Conservation (phyloP, 1,140 invertebrate genomes). For the Stenopsyche tienmushanensis region DNA sequence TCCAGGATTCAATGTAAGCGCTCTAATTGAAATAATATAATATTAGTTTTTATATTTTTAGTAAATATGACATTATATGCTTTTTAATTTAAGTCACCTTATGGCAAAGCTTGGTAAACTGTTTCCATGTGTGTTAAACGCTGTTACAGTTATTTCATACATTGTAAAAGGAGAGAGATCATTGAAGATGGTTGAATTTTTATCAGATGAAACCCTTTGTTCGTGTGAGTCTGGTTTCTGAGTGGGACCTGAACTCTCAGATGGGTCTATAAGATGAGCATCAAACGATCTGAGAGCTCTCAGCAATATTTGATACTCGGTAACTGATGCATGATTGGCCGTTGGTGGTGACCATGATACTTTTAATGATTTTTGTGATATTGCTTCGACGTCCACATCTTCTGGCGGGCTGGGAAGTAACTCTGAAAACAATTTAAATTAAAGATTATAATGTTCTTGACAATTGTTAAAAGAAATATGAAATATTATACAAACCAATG, state of each 20-base stretch:
- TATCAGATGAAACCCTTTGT: slow-evolving; percentile 56
- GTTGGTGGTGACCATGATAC: slow-evolving; percentile 68
- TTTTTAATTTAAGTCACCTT: slow-evolving; percentile 44
- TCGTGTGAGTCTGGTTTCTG: slow-evolving; percentile 38
- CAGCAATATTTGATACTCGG: slow-evolving; percentile 69
- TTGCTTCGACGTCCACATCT: slow-evolving; percentile 66
- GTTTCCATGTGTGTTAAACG: slow-evolving; percentile 70
- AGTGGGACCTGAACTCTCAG: slow-evolving; percentile 45
- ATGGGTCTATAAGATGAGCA: slow-evolving; percentile 53
- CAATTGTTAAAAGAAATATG: not conserved
- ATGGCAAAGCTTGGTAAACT: slow-evolving; percentile 72
- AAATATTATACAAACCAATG: slow-evolving; percentile 68
- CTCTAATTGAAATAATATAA: slow-evolving; percentile 18
- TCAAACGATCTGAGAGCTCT: slow-evolving; percentile 69
- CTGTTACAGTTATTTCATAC: slow-evolving; percentile 76
- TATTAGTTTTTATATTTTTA: slow-evolving; percentile 2
- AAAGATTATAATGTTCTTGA: not conserved
- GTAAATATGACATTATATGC: not conserved
- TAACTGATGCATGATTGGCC: slow-evolving; percentile 63
- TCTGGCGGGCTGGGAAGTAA: slow-evolving; percentile 74
- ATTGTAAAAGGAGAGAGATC: slow-evolving; percentile 71
- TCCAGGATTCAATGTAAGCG: slow-evolving; percentile 23
- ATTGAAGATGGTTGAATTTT: slow-evolving; percentile 60
- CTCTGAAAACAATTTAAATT: slow-evolving; percentile 54
- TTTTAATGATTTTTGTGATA: slow-evolving; percentile 67